Base-by-base conservation (phyloP, 2,113 vertebrate species). In the Callipepla squamata region DNA sequence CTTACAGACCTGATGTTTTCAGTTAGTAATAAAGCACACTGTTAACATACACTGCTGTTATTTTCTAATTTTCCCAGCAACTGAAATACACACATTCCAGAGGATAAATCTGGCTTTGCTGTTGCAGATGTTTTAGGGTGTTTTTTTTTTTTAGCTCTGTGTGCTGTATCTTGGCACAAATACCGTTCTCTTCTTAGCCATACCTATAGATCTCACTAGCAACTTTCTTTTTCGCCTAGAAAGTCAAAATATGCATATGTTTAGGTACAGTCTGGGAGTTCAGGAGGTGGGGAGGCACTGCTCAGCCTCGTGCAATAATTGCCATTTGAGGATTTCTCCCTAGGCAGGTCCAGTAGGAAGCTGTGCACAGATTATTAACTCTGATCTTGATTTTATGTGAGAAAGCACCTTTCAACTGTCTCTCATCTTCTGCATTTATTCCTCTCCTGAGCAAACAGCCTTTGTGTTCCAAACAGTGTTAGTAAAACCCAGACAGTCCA, bases 351-450 rank as follows among this genome's bases (percentile, higher is more conserved):
- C 80, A 38, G 13, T 15, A 25, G 78, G 22, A 45, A 38, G 30
- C 65, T 90, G 61, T 61, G 18, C 28, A 68, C 1, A 1, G 48
- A 4, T 45, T 5, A 85, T 95, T 92, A 87, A 87, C 85, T 81
- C 93, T 87, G 62, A 94, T 69, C 87, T 79, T 91, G 81, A 75
- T 85, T 94, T 89, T 65, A 81, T 45, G 81, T 47, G 89, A 89
- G 80, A 68, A 95, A 89, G 75, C 68, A 40, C 26, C 84, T 93
- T 91, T 91, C 53, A 65, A 2, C 74, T 8, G 5, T 61, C 87
- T 76, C 66, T 94, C 80, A 48, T 87, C 87, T 89, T 89, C 78
- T 61, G 38, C 67, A 3, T 8, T 32, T 72, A 22, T 55, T 91
- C 62, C 36, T 38, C 65, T 92, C 32, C 63, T 63, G 50, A 80